Percentiles rank a stretch among this genome's conserved stretches.
These are phyloP conservation scores for Cataglyphis livida DNA, from an alignment of 2,888 invertebrate genomes.

Conservation along the genomic window DNA sequence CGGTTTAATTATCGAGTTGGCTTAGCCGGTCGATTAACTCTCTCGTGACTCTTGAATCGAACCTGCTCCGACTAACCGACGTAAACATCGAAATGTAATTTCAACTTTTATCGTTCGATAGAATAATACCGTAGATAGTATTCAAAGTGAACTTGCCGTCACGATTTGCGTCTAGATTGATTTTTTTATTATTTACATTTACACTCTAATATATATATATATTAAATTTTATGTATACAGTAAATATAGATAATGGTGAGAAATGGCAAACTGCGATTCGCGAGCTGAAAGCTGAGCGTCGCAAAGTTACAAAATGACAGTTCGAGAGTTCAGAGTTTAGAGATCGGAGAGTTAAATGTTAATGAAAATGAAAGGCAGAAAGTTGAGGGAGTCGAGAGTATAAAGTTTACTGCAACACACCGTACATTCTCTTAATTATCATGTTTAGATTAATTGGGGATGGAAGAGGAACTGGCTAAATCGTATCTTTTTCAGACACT, in stretches of 20 bases:
- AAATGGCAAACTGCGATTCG: slow-evolving; percentile 9
- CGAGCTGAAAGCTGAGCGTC: neutral
- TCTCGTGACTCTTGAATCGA: slow-evolving; percentile 7
- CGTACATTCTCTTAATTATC: slow-evolving; percentile 35
- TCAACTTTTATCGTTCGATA: slow-evolving; percentile 14
- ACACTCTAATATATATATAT: too few relatives aligned
- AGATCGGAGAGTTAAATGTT: slow-evolving; percentile 40
- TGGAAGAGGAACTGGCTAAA: neutral
- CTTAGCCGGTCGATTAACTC: slow-evolving; percentile 10
- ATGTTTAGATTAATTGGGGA: slow-evolving; percentile 23
- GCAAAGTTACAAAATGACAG: slow-evolving; percentile 28
- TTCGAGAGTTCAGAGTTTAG: slow-evolving; percentile 41
- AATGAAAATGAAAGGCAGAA: slow-evolving; percentile 40
- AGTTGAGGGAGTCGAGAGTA: slow-evolving; percentile 34
- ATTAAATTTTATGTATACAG: neutral
- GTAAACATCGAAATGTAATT: neutral
- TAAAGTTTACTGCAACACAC: slow-evolving; percentile 26
- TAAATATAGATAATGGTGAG: neutral
- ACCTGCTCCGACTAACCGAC: neutral
- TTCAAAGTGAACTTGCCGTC: neutral
- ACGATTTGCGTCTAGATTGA: neutral
- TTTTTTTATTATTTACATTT: slow-evolving; percentile 1
- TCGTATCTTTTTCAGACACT: neutral
- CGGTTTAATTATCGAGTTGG: slow-evolving; percentile 23
- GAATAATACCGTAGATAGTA: neutral